Evolutionary conservation across 2,888 invertebrate species (phyloP).

Genomic region (Nymphalis c-album): DNA sequence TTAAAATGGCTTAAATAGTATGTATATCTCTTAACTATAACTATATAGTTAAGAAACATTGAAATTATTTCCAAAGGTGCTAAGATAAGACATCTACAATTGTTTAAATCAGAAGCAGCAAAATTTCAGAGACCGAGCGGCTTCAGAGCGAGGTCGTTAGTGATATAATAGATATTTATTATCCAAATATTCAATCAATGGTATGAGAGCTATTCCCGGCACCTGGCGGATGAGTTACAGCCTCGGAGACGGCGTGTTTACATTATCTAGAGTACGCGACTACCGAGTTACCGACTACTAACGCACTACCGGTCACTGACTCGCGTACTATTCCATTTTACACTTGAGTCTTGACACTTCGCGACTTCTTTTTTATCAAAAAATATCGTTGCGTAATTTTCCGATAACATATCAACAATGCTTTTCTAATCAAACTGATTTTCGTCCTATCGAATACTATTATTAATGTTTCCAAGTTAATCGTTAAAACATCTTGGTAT

Average conservation of each 20-base stretch:
- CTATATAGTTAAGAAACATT: no score
- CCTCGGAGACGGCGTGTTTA: neutral
- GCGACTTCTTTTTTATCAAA: neutral
- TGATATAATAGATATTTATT: slow-evolving; percentile 7
- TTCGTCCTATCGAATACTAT: no score
- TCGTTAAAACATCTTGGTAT: slow-evolving; percentile 21
- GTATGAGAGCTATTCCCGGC: neutral
- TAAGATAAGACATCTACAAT: no score
- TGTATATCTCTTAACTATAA: no score
- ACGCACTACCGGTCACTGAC: neutral
- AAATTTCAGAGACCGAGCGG: no score
- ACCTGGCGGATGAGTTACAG: slow-evolving; percentile 3
- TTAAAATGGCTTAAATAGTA: no score
- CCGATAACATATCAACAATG: no score
- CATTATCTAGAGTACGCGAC: neutral
- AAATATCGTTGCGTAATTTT: no score
- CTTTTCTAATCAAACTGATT: no score
- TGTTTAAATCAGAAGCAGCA: no score
- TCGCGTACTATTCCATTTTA: neutral
- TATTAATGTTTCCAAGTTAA: no score
- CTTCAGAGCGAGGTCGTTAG: neutral
- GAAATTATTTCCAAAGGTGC: no score
- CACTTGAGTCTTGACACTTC: neutral
- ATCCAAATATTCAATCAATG: slow-evolving; percentile 19
- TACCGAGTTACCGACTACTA: neutral